Conservation (phyloP, 2,113 vertebrate species). For the Anarrhichthys ocellatus region DNA sequence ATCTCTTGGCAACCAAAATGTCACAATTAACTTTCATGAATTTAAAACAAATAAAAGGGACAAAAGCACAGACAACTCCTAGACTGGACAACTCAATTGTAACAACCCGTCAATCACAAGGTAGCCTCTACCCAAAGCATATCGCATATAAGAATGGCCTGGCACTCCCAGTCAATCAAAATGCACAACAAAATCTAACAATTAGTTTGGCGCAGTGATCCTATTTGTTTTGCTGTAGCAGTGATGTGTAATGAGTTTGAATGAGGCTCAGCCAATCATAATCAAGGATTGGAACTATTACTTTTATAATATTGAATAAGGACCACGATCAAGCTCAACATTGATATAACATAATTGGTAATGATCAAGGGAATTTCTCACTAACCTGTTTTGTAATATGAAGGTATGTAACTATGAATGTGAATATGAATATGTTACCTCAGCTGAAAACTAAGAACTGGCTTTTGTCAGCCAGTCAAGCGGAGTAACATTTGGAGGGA, state of each 20-base stretch:
- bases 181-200: too few relatives aligned
- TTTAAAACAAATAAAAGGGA: neutral
- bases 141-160: too few relatives aligned
- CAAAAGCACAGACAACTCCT: neutral
- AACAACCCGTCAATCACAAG: neutral
- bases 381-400: neutral
- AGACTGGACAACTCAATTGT: neutral
- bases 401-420: neutral
- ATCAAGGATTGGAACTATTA: too few relatives aligned
- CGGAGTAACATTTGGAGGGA: conserved; percentile 20
- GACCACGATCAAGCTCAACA: neutral
- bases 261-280: too few relatives aligned
- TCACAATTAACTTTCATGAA: too few relatives aligned
- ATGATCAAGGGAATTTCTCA: neutral
- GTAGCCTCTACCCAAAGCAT: too few relatives aligned
- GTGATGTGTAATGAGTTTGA: neutral
- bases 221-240: too few relatives aligned
- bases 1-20: neutral
- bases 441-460: conserved; percentile 17
- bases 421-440: conserved; percentile 7
- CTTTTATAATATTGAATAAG: neutral
- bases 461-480: conserved; percentile 18
- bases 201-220: too few relatives aligned
- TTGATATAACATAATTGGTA: neutral
- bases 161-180: too few relatives aligned